Base-by-base conservation (phyloP, 2,888 invertebrate species). In the Barypeithes pellucidus region DNA sequence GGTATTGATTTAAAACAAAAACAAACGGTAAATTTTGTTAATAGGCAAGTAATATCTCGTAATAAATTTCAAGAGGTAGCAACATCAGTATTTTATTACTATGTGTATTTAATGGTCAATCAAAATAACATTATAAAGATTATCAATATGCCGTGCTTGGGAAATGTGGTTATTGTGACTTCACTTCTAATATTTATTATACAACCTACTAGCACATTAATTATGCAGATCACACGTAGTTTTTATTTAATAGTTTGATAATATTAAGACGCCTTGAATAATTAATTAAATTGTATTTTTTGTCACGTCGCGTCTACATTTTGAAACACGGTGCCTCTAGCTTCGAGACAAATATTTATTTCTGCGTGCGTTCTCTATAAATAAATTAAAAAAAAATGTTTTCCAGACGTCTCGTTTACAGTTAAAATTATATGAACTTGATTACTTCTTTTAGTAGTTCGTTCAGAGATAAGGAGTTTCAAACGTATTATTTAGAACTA, bases 201-300 rank as follows among this genome's bases (percentile, higher is more conserved):
- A 69, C 68, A 61, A 69, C 61, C 52, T 61, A 61, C 52, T 62
- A 45, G 18, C 52, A 14, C 68, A 69, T 69, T 69, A 69, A 60
- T 69, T 69, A 69, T 69, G 68, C 68, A 60, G 68, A 69, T 69
- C 68, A 59, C 61, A 69, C 36, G 33, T 61, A 60, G 68, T 45
- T 69, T 69, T 69, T 62, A 62, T 69, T 69, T 69, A 69, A 69
- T 69, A 52, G 68, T 59, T 62, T 61, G 47, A 69, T 69, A 61
- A 59, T 69, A 36, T 41, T 69, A 11, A 69, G 68, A 61, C 50
- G 68, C 41, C 41, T 24, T 69, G 68, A 69, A 69, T 69, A 16
- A 69, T 33, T 67, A 69, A 69, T 69, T 29, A 57, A 20, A 36
- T 50, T 33, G 9, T 29, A 45, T 29, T 50, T 50, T 63, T 63